Evolutionary conservation across 2,888 invertebrate species (phyloP), one percentile per base, ranked within the genome.

Genomic region (Athripsodes cinereus): DNA sequence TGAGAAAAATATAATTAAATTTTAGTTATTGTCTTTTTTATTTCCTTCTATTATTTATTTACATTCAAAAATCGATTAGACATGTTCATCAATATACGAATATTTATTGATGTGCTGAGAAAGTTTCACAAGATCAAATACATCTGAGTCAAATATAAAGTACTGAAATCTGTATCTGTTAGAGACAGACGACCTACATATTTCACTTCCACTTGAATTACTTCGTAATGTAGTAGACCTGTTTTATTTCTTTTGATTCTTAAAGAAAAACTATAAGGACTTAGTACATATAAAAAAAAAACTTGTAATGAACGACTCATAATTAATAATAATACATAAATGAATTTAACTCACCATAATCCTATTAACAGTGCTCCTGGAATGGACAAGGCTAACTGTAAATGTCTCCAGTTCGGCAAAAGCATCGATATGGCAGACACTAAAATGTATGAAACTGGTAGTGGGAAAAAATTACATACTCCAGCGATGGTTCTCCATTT

Each of bases 401-500:
- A 72, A 51, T 82, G 78, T 65, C 87, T 80, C 85, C 88, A 90
- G 66, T 88, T 84, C 46, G 87, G 83, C 64, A 90, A 73, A 51
- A 82, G 72, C 68, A 86, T 83, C 1, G 88, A 90, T 56, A 89
- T 74, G 1, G 86, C 82, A 0, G 90, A 84, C 51, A 90, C 87
- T 21, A 82, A 78, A 67, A 89, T 83, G 68, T 89, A 90, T 46
- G 88, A 85, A 53, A 90, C 70, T 16, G 90, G 88, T 61, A 90
- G 81, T 60, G 90, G 90, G 70, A 90, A 88, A 67, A 90, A 81
- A 71, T 89, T 90, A 66, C 87, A 88, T 60, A 90, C 87, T 56
- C 90, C 90, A 1, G 89, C 85, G 58, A 90, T 84, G 2, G 88
- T 89, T 61, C 89, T 80, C 88, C 89, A 89, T 65, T 86, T 84